Evolutionary conservation across 2,113 vertebrate species (phyloP).

Genomic region (Isichthys henryi): DNA sequence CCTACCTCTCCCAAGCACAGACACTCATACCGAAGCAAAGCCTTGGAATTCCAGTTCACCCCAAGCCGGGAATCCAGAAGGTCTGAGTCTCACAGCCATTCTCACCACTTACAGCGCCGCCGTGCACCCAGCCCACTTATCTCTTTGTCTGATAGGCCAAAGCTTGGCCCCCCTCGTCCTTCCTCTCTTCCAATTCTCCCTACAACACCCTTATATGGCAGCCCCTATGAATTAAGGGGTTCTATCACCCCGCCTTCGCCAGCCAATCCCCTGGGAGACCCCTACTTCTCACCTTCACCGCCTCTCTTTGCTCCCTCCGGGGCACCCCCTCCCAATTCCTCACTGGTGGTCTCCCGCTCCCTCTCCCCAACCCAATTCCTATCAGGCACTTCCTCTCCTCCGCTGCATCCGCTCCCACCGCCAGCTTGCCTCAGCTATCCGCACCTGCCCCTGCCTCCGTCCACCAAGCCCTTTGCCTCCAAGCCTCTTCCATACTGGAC

Average conservation of each 20-base stretch:
- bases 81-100: constrained; percentile 49
- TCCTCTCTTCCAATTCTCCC: constrained; percentile 84
- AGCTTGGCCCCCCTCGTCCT: constrained; percentile 71
- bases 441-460: constrained; percentile 68
- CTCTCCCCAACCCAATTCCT: constrained; percentile 81
- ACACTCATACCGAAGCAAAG: constrained; percentile 58
- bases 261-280: constrained; percentile 60
- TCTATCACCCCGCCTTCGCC: constrained; percentile 60
- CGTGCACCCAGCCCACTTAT: constrained; percentile 80
- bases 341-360: constrained; percentile 65
- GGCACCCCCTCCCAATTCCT: constrained; percentile 53
- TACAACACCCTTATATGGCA: constrained; percentile 56
- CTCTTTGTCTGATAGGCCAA: constrained; percentile 68
- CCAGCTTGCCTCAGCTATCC: constrained; percentile 70
- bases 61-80: constrained; percentile 55
- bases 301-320: constrained; percentile 61
- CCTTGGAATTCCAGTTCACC: constrained; percentile 60
- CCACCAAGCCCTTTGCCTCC: constrained; percentile 79
- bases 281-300: constrained; percentile 58
- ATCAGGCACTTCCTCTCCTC: constrained; percentile 60
- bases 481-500: constrained; percentile 88
- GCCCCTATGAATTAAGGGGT: constrained; percentile 57
- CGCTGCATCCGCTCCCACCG: constrained; percentile 53
- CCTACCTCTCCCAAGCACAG: constrained; percentile 67
- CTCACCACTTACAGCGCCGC: constrained; percentile 55